These are phyloP conservation scores for Agrypnus murinus DNA, from an alignment of 2,888 invertebrate species.

Conservation along the genomic window DNA sequence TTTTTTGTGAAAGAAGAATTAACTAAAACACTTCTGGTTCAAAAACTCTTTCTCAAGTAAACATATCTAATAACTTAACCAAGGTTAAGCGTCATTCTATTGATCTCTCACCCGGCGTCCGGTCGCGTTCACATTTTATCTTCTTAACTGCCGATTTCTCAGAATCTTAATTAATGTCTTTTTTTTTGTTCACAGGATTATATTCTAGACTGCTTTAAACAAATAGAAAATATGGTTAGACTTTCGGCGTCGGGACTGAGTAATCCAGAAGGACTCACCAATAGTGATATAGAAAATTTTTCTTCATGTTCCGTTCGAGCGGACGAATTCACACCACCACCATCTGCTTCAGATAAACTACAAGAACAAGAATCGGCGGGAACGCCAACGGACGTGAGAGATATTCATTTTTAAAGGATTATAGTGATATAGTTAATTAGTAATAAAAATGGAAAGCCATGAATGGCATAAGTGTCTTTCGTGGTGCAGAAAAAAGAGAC, in stretches of 20 bases:
- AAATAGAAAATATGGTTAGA: slow-evolving; percentile 86
- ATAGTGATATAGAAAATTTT: slow-evolving; percentile 42
- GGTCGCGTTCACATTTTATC: slow-evolving; percentile 20
- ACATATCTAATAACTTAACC: slow-evolving; percentile 19
- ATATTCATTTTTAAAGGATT: slow-evolving; percentile 79
- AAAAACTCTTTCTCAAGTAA: slow-evolving; percentile 34
- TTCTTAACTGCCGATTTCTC: slow-evolving; percentile 15
- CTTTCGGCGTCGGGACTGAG: slow-evolving; percentile 59
- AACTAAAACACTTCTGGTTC: slow-evolving; percentile 29
- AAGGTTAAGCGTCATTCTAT: slow-evolving; percentile 36
- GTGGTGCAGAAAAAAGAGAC: slow-evolving; percentile 41
- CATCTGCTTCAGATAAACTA: slow-evolving; percentile 70
- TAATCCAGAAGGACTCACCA: slow-evolving; percentile 60
- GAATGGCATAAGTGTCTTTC: slow-evolving; percentile 50
- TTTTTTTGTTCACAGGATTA: slow-evolving; percentile 79
- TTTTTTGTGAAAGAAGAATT: slow-evolving; percentile 12
- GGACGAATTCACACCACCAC: slow-evolving; percentile 64
- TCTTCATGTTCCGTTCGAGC: slow-evolving; percentile 58
- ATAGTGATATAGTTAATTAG: slow-evolving; percentile 50
- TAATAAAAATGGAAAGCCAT: slow-evolving; percentile 46
- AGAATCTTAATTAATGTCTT: slow-evolving; percentile 35
- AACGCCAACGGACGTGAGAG: slow-evolving; percentile 90
- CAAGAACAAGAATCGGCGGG: slow-evolving; percentile 82
- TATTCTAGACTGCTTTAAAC: slow-evolving; percentile 84
- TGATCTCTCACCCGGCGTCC: slow-evolving; percentile 25